Evolutionary conservation across 2,888 invertebrate species (phyloP).

Genomic region (Furcula furcula): DNA sequence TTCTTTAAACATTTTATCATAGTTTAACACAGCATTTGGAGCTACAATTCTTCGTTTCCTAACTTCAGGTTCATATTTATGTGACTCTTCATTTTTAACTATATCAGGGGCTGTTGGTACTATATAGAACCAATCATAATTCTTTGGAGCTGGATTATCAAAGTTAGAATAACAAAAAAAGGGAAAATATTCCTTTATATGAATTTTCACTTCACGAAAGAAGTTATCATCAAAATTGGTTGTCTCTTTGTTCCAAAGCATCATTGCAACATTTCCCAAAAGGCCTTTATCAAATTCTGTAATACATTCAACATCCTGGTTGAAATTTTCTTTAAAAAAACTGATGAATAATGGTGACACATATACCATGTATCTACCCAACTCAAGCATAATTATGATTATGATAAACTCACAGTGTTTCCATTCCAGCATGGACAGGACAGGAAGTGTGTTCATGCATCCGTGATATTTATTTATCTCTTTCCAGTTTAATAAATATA

Average conservation of each 20-base stretch:
- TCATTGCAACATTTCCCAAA: conserved; percentile 41
- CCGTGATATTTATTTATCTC: conserved; percentile 17
- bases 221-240: conserved; percentile 51
- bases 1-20: conserved; percentile 46
- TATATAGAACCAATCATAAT: conserved; percentile 45
- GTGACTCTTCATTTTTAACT: conserved; percentile 5
- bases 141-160: conserved; percentile 19
- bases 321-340: conserved; percentile 46
- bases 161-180: conserved; percentile 24
- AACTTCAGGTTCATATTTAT: conserved; percentile 12
- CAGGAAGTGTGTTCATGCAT: conserved; percentile 23
- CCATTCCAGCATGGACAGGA: conserved; percentile 29
- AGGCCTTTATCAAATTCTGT: conserved; percentile 24
- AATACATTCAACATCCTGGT: conserved; percentile 24
- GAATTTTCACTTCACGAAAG: conserved; percentile 40
- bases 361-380: conserved; percentile 29
- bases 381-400: conserved; percentile 29
- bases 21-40: conserved; percentile 41
- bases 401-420: conserved; percentile 45
- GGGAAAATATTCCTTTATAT: conserved; percentile 46
- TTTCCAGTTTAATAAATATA: conserved; percentile 42
- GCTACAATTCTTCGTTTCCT: conserved; percentile 42
- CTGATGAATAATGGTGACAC: conserved; percentile 39
- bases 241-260: conserved; percentile 52
- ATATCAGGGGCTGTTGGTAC: conserved; percentile 20